These are phyloP conservation scores for Lepus townsendii DNA, from an alignment of 2,797 vertebrate genomes.

Conservation along the genomic window DNA sequence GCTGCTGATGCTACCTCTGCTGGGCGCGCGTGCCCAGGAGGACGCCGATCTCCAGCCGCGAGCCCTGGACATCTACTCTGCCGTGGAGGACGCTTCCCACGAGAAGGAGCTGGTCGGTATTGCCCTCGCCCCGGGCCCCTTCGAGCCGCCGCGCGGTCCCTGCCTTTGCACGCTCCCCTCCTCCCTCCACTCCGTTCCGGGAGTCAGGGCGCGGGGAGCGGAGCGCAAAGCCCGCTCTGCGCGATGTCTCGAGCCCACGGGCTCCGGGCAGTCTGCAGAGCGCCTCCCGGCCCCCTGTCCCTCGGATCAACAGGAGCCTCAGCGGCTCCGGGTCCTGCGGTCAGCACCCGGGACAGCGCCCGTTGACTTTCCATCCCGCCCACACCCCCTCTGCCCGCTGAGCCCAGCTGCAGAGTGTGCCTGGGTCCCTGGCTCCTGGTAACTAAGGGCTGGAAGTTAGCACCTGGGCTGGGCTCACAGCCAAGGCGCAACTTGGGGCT, in stretches of 20 bases:
- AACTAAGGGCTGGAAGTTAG: conserved; percentile 48
- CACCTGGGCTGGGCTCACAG: conserved; percentile 63
- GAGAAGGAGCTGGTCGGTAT: conserved; percentile 90
- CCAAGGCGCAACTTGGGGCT: conserved; percentile 56
- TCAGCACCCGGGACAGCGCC: conserved; percentile 28
- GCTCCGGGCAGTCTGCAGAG: neutral
- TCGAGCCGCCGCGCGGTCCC: neutral
- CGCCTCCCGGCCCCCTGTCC: neutral
- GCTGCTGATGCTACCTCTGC: conserved; percentile 82
- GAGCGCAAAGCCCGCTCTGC: neutral
- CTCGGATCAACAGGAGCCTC: neutral
- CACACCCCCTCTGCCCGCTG: accelerated
- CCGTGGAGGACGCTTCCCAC: conserved; percentile 85
- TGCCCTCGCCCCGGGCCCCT: neutral
- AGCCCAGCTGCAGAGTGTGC: neutral
- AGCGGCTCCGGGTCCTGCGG: neutral
- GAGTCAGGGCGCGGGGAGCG: neutral
- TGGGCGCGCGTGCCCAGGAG: conserved; percentile 85
- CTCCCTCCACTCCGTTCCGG: neutral
- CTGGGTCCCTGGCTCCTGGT: neutral
- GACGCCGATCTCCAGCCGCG: conserved; percentile 84
- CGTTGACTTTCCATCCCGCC: neutral
- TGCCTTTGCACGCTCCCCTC: neutral
- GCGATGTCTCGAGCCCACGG: neutral
- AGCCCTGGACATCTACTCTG: conserved; percentile 85